Percentiles rank a stretch among this genome's conserved stretches.
Conservation (phyloP, 2,113 vertebrate genomes). For the Cinclus cinclus region DNA sequence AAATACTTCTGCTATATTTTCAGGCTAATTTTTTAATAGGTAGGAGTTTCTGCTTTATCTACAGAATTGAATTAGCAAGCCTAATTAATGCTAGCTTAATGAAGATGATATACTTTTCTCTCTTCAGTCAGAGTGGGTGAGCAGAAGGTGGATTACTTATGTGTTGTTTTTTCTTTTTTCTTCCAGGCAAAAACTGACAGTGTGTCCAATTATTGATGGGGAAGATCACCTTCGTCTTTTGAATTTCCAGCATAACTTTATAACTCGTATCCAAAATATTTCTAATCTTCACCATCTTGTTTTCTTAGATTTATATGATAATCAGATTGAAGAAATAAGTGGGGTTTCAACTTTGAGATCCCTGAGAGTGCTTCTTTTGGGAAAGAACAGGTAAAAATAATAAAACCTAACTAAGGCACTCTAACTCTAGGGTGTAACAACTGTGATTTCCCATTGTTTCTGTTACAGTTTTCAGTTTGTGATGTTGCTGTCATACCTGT, state of each 20-base stretch:
- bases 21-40: neutral
- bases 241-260: conserved; percentile 92
- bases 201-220: conserved; percentile 83
- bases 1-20: neutral
- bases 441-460: neutral
- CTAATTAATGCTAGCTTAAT: neutral
- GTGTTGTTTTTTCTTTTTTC: neutral
- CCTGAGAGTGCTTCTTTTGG: conserved; percentile 88
- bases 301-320: conserved; percentile 91
- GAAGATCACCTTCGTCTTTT: conserved; percentile 85
- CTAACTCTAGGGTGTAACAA: neutral
- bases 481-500: neutral
- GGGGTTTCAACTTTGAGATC: conserved; percentile 84
- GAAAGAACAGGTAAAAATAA: conserved; percentile 88
- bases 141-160: neutral
- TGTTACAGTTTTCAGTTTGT: neutral
- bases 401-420: neutral
- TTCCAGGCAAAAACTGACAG: conserved; percentile 82
- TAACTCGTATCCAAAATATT: conserved; percentile 87
- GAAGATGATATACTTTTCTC: neutral
- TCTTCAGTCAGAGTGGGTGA: neutral
- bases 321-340: conserved; percentile 88
- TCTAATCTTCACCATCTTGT: conserved; percentile 86
- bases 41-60: neutral
- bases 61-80: neutral